Base-by-base conservation (phyloP, 2,113 vertebrate genomes). In the Collichthys lucidus region DNA sequence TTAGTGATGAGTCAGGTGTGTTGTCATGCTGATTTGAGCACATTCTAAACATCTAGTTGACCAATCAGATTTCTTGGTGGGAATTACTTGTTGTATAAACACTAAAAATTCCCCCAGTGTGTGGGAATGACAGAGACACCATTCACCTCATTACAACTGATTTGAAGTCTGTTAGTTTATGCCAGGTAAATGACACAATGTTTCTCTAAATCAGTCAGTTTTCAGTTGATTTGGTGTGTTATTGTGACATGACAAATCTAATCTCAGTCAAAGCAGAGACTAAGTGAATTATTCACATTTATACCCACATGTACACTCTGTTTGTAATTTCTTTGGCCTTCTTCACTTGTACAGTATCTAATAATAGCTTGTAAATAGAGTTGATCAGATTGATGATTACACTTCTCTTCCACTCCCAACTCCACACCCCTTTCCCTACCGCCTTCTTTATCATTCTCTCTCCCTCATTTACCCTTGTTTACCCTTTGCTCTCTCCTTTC, bases 341-440 rank as follows among this genome's bases (percentile, higher is more conserved):
- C 24, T 55, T 73, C 8, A 24, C 11, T 50, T 78, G 22, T 40
- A 55, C 11, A 77, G 12, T 20, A 24, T 65, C 53, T 40, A 46
- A 72, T 47, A 62, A 68, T 59, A 77, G 12, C 52, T 65, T 22
- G 35, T 59, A 77, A 82, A 67, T 42, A 12, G 16, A 68, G 60
- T 16, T 24, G 50, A 72, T 75, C 46, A 74, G 53, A 66, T 59
- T 84, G 20, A 84, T 81, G 74, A 74, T 53, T 19, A 20, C 50
- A 46, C 55, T 61, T 14, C 9, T 69, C 31, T 76, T 12, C 19
- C 35, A 24, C 19, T 78, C 50, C 15, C 46, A 22, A 1, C 40
- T 63, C 16, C 72, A 79, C 40, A 71, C 57, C 59, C 12, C 44
- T 67, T 47, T 67, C 22, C 15, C n/a, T 60, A 17, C 53, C 1